These are phyloP conservation scores for Tychaedon coryphoeus DNA, from an alignment of 2,113 vertebrate species.

Conservation along the genomic window DNA sequence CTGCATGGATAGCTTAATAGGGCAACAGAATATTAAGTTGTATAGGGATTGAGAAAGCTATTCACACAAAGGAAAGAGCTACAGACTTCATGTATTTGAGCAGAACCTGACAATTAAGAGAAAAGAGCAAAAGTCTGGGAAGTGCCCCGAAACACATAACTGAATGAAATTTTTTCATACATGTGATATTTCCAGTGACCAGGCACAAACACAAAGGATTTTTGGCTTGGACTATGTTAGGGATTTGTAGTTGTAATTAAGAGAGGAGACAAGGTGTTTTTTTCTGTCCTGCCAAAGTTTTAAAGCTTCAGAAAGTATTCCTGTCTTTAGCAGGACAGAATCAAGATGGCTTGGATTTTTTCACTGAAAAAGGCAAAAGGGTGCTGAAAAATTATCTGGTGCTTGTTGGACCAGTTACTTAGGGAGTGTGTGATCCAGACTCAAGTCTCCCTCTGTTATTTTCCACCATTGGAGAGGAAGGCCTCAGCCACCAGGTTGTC, in stretches of 20 bases:
- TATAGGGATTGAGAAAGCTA: constrained; percentile 68
- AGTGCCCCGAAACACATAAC: constrained; percentile 29
- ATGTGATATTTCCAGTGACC: constrained; percentile 51
- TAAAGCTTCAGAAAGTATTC: neutral
- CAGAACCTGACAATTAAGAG: constrained; percentile 67
- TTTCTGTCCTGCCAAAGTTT: neutral
- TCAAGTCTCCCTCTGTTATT: neutral
- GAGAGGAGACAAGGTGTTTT: neutral
- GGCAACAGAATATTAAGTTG: constrained; percentile 72
- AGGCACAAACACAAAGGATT: neutral
- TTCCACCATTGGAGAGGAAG: neutral
- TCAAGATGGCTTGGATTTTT: neutral
- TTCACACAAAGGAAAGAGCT: constrained; percentile 72
- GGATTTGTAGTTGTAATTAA: neutral
- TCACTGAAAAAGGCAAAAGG: neutral
- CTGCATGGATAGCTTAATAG: constrained; percentile 73
- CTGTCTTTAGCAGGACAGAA: neutral
- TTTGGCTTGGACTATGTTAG: neutral
- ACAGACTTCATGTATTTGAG: constrained; percentile 73
- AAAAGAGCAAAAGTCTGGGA: constrained; percentile 70
- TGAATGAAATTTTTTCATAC: constrained; percentile 50
- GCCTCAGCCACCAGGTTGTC: neutral
- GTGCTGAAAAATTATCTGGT: neutral
- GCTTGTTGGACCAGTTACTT: neutral
- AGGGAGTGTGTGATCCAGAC: neutral